Evolutionary conservation across 2,113 vertebrate genomes (phyloP), one percentile per base, ranked within the genome.

Genomic region (Dicrurus megarhynchus): DNA sequence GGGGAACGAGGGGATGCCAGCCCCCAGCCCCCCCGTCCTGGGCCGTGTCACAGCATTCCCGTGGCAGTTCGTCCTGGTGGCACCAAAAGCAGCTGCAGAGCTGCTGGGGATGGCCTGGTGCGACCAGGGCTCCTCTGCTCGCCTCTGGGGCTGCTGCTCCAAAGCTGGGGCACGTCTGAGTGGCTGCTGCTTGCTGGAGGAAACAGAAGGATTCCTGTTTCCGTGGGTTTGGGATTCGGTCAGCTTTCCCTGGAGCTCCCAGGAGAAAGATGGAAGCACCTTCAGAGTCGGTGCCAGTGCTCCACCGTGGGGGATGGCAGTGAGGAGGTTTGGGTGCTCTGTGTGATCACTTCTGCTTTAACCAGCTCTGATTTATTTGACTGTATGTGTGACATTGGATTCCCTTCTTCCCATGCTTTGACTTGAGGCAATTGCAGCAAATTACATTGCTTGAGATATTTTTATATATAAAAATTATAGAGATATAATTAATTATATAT

Each of bases 81-180:
- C 4, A 8, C 53, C 55, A 14, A 3, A 9, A 69, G 53, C 69
- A 55, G 59, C 41, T 30, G 49, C 23, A 30, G 44, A 55, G 27
- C 41, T 67, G 59, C 1, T 39, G 84, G 27, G 49, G 3, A 5
- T 50, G 33, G 14, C 0, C 7, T 64, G 69, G 30, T 42, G 77
- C 44, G 41, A 49, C 10, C 55, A 22, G n/a, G 8, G 22, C 42
- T 81, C 7, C 10, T 90, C 10, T 0, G 0, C 28, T 56, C 0
- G 0, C 1, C 1, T 10, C 82, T 24, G 41, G 7, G 24, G 15
- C n/a, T 3, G 7, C 32, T n/a, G 59, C n/a, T 24, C 17, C 7
- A 3, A 13, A 67, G 32, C 33, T 61, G 56, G 4, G 46, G 52
- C n/a, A 30, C 52, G 13, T n/a, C 59, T 23, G 26, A 41, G 49